Base-by-base conservation (phyloP, 2,888 invertebrate species). In the Anticlea derivata region DNA sequence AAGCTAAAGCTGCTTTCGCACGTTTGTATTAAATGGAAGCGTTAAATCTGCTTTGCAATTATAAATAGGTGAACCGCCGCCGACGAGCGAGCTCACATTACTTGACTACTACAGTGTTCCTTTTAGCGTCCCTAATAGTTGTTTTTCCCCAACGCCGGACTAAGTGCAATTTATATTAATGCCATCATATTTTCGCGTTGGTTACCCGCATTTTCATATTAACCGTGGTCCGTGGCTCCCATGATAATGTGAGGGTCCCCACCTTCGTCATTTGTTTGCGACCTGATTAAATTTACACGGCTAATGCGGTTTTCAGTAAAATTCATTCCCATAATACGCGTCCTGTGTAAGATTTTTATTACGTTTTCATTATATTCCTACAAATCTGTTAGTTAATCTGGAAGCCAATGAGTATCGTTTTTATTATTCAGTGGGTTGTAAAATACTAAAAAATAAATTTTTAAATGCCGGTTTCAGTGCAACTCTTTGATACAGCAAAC, bases 121-220 rank as follows among this genome's bases (percentile, higher is more conserved):
- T 63, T 58, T 59, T 53, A 61, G 57, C 60, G 45, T 51, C 52
- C 50, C 60, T 73, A 73, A 70, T 80, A 82, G 82, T 80, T 79
- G 80, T 81, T 86, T 83, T 84, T 77, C 78, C 73, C 68, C 65
- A 65, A 63, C 73, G 66, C 61, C 60, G 59, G 63, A 70, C 80
- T 80, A 83, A 84, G 86, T 84, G 81, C 83, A 85, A 86, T 86
- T 86, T 86, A 84, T 85, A 86, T 88, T 86, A 86, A 85, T 84
- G 80, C 73, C 79, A 72, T 84, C 81, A 87, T 85, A 88, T 86
- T 87, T 88, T 83, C 80, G 71, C 72, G 82, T 67, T 80, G 84
- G 82, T 82, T 86, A 80, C 78, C 84, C 86, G 68, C 83, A 84
- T 86, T 86, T 86, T 86, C 83, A 86, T 86, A 82, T 82, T 83